Base-by-base conservation (phyloP, 2,113 vertebrate genomes). In the Oncorhynchus mykiss region DNA sequence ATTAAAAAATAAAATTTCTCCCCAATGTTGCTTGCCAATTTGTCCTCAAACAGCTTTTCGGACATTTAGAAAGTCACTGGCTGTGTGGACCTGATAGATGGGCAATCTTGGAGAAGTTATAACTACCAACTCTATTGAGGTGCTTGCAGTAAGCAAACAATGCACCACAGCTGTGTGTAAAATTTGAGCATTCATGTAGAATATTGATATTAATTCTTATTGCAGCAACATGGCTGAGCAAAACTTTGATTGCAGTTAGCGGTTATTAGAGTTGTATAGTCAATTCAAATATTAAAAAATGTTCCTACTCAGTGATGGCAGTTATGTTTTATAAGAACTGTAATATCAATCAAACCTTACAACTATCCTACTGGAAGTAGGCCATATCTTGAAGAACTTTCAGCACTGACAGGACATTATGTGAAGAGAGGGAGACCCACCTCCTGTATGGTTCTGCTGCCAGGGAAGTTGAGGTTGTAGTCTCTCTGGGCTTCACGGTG, bases 391-490 rank as follows among this genome's bases (percentile, higher is more conserved):
- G 1, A 20, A 39, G 22, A 2, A 8, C 13, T 64, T 22, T 1
- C 45, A 8, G 4, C 20, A n/a, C 13, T 51, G 1, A 62, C 20
- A 31, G 54, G 9, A 14, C 57, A 27, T 72, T 4, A 20, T 39
- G 59, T 66, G 20, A 7, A 24, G 11, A 4, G 62, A 34, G 14
- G n/a, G 1, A 22, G 1, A 88, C 95, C 91, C 94, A 99, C 98
- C 96, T 99, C 98, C 91, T 99, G 97, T 90, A 99, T 96, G 85
- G 97, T 99, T 95, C 95, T 96, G 94, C 94, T 96, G 92, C 96
- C 96, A 70, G 97, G 98, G 93, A 99, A 99, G 95, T 99, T 97
- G 92, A 99, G 96, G 94, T 87, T 99, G 95, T 99, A 99, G 89
- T 99, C 97, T 93, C 94, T 96, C 96, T 99, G 97, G 89, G 96